phyloP scores from a whole-genome alignment of 2,113 vertebrate genomes.

The Pseudorhombus dupliciocellatus region DNA sequence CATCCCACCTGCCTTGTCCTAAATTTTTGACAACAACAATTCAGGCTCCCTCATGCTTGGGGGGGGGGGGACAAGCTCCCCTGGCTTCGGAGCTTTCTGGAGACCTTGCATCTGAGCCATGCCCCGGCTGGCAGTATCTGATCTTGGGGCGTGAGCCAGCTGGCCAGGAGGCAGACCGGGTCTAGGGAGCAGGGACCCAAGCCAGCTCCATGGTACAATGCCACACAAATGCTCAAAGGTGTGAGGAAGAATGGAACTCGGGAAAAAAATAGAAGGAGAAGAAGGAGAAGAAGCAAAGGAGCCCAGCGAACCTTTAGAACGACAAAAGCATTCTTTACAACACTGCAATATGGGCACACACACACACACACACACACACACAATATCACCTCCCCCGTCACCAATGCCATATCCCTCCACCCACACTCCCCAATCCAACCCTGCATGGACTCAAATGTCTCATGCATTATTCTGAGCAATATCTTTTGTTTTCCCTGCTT shows the following conservation, averaged over 20 bases:
- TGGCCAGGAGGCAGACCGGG: slow-evolving; percentile 82
- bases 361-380: slow-evolving; percentile 49
- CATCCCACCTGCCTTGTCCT: slow-evolving; percentile 39
- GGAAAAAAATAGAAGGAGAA: slow-evolving; percentile 41
- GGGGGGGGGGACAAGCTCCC: slow-evolving; percentile 53
- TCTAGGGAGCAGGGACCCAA: slow-evolving; percentile 75
- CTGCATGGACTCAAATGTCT: slow-evolving; percentile 76
- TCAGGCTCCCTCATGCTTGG: slow-evolving; percentile 51
- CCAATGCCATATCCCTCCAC: slow-evolving; percentile 38
- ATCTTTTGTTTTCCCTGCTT: slow-evolving; percentile 74
- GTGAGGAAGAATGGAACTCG: slow-evolving; percentile 77
- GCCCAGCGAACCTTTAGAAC: slow-evolving; percentile 73
- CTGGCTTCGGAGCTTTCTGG: slow-evolving; percentile 64
- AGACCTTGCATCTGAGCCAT: slow-evolving; percentile 72
- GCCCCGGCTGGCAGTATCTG: slow-evolving; percentile 76
- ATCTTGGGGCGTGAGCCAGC: slow-evolving; percentile 75
- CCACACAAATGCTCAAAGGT: slow-evolving; percentile 83
- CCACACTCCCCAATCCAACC: slow-evolving; percentile 42
- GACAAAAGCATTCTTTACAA: slow-evolving; percentile 79
- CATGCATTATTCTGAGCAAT: slow-evolving; percentile 80
- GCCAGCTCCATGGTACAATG: slow-evolving; percentile 80
- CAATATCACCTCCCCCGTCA: slow-evolving; percentile 6
- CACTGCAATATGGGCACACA: slow-evolving; percentile 72
- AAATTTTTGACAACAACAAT: slow-evolving; percentile 58
- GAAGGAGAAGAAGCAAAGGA: slow-evolving; percentile 69